Percentiles rank a stretch among this genome's conserved stretches.
Evolutionary conservation across 2,113 vertebrate genomes (phyloP).

Genomic region (Microtus pennsylvanicus): DNA sequence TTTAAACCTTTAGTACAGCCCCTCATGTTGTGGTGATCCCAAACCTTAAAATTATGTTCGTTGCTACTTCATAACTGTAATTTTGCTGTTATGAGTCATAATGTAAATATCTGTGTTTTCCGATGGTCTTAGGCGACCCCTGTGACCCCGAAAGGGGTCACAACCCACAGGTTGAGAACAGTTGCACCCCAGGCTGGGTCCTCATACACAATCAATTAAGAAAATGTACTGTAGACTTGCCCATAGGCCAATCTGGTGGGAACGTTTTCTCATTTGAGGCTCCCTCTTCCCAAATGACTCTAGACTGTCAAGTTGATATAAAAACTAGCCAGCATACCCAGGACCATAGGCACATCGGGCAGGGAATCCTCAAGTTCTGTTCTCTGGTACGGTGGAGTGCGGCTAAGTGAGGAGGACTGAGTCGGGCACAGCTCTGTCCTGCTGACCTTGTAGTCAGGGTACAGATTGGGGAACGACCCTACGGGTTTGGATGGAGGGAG

Average conservation of each 20-base stretch:
- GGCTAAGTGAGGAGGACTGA: neutral
- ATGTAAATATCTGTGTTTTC: neutral
- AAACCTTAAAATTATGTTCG: neutral
- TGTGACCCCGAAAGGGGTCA: too few species aligned
- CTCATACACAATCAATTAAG: neutral
- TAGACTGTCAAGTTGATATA: neutral
- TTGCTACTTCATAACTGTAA: neutral
- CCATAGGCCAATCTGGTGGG: neutral
- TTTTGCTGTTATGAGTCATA: neutral
- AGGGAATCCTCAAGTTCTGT: neutral
- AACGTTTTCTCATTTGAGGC: neutral
- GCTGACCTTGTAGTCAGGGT: neutral
- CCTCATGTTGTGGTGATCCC: neutral
- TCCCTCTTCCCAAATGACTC: neutral
- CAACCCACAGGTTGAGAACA: neutral
- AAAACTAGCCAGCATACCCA: neutral
- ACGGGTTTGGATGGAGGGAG: neutral
- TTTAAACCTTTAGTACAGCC: neutral
- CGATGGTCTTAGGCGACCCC: too few species aligned
- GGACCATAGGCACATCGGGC: fast-evolving
- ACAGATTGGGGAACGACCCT: neutral
- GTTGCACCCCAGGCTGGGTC: neutral
- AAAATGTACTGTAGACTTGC: too few species aligned
- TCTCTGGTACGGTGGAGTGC: fast-evolving
- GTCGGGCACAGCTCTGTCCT: neutral